Base-by-base conservation (phyloP, 2,797 vertebrate genomes). In the Coilia nasus region DNA sequence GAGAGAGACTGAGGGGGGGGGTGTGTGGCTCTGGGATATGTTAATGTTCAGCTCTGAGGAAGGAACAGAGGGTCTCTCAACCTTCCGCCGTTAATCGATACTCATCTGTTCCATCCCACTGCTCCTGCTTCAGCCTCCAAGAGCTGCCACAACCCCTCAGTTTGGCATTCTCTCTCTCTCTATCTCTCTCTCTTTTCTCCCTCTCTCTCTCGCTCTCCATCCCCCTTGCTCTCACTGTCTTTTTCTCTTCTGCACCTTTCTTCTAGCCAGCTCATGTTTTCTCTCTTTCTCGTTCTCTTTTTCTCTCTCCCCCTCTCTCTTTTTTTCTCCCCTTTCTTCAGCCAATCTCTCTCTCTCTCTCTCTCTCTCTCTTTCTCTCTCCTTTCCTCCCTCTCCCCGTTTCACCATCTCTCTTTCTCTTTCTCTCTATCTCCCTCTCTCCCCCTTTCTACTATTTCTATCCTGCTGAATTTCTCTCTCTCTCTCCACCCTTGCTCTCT, bases 31-130 rank as follows among this genome's bases (percentile, higher is more conserved):
- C 28, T 75, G 67, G 67, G 78, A 83, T 59, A 9, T 80, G 86
- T 88, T 82, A 84, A 84, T 50, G 84, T 86, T 85, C 89, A 92
- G 67, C 28, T 14, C 67, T 35, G 14, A 75, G 67, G 28, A 75
- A 75, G 17, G 28, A 35, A 4, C 57, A 5, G 60, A 17, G 47
- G 21, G 46, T 75, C 50, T 84, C 82, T 82, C 60, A 83, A 83
- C 59, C 83, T 87, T 81, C 85, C 47, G 60, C 82, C 71, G 14
- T 86, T 84, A 89, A 89, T 91, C 90, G 80, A 90, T 90, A 86
- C 85, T 85, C 84, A 86, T 91, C 83, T 81, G 57, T 87, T 84
- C 83, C 54, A 28, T 78, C 56, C 82, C 83, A 85, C 81, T 50
- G 86, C 67, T 17, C 28, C 67, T 15, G 7, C 67, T 75, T 2